Percentiles rank a stretch among this genome's conserved stretches.
Conservation (phyloP, 2,888 invertebrate species). For the Zygogramma bicolorata region DNA sequence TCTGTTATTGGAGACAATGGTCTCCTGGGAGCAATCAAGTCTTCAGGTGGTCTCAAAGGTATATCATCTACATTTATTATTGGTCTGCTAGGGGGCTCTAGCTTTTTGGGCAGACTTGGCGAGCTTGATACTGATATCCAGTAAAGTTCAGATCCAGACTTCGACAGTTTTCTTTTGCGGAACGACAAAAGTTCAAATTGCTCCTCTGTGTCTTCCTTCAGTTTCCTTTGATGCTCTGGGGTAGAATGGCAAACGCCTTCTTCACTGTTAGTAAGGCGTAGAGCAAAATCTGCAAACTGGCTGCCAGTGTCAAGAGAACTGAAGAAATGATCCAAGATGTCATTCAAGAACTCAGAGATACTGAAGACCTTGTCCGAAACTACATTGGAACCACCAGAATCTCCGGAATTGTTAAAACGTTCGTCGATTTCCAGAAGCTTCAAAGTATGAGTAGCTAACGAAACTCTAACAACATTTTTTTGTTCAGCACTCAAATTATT, state of each 20-base stretch:
- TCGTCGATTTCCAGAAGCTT: constrained; percentile 53
- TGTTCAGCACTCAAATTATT: constrained; percentile 50
- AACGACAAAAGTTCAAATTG: constrained; percentile 52
- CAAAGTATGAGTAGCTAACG: constrained; percentile 50
- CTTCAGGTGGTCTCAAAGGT: constrained; percentile 58
- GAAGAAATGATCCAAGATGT: constrained; percentile 62
- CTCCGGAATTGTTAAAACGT: constrained; percentile 40
- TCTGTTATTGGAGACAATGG: constrained; percentile 59
- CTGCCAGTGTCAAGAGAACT: constrained; percentile 32
- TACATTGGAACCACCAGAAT: constrained; percentile 43
- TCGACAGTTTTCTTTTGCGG: constrained; percentile 51
- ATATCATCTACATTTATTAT: constrained; percentile 61
- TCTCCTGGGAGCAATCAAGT: constrained; percentile 37
- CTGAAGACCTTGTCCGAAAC: constrained; percentile 60
- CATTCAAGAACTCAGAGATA: constrained; percentile 61
- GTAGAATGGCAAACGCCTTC: constrained; percentile 47
- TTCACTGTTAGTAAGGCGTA: constrained; percentile 32
- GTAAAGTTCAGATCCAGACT: constrained; percentile 58
- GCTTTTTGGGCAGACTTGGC: constrained; percentile 32
- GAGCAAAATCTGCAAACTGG: constrained; percentile 43
- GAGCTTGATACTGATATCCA: constrained; percentile 60
- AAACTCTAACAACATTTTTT: constrained; percentile 56
- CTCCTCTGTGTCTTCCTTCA: constrained; percentile 1
- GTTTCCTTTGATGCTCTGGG: constrained; percentile 35
- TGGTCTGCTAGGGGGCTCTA: constrained; percentile 19